A percentile compares a stretch with the other conserved stretches of the same genome.
Conservation (phyloP, 2,888 invertebrate genomes). For the Melinaea marsaeus region DNA sequence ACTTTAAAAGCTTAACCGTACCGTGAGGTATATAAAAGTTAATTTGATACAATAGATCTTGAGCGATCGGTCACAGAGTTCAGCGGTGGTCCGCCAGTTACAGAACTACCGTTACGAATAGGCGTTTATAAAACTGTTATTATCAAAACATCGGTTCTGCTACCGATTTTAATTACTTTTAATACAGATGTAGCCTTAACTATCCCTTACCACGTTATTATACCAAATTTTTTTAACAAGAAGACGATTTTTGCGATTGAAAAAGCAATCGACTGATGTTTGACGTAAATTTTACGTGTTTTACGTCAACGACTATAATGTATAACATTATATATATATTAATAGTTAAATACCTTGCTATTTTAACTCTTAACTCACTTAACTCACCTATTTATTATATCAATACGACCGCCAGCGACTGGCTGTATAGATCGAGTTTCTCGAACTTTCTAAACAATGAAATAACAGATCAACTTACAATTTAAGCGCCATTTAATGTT, state of each 20-base stretch:
- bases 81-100: conserved; percentile 54
- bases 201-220: too few relatives aligned
- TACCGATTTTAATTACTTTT: conserved; percentile 25
- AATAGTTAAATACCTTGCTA: neutral
- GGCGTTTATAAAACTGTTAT: conserved; percentile 52
- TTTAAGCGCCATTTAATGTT: neutral
- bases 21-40: conserved; percentile 21
- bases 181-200: too few relatives aligned
- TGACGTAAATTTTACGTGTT: too few relatives aligned
- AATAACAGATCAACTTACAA: conserved; percentile 14
- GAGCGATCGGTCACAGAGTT: conserved; percentile 46
- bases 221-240: too few relatives aligned
- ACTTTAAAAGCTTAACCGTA: neutral
- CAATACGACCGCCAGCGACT: conserved; percentile 18
- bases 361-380: conserved; percentile 7
- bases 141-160: conserved; percentile 46
- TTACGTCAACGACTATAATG: neutral
- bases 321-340: neutral
- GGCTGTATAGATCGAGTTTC: conserved; percentile 25
- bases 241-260: too few relatives aligned
- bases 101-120: conserved; percentile 54
- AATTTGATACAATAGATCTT: conserved; percentile 44
- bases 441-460: conserved; percentile 29
- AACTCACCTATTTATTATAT: conserved; percentile 21
- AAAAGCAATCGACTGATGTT: too few relatives aligned